These are phyloP conservation scores for Sus cebifrons DNA, from an alignment of 2,797 vertebrate species.

Conservation along the genomic window DNA sequence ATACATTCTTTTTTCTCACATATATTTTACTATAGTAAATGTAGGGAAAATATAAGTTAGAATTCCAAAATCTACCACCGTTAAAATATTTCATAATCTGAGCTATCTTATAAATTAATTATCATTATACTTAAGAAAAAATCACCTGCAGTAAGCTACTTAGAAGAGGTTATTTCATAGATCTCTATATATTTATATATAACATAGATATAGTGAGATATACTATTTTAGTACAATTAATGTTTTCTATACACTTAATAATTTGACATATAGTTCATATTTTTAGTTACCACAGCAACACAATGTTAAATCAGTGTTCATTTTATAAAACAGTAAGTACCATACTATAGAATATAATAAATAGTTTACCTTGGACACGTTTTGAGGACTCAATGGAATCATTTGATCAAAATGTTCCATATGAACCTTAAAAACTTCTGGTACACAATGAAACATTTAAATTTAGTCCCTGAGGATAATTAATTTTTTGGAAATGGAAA, in stretches of 20 bases:
- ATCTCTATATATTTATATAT: neutral
- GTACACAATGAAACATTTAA: neutral
- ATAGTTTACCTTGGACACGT: neutral
- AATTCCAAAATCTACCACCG: neutral
- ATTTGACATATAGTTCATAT: constrained; percentile 26
- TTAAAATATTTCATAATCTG: constrained; percentile 7
- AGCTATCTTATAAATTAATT: constrained; percentile 44
- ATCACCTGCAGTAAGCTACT: neutral
- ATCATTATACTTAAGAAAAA: neutral
- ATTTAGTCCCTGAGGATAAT: neutral
- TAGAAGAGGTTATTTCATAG: neutral
- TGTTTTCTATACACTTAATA: constrained; percentile 13
- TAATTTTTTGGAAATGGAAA: constrained; percentile 30
- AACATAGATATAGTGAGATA: neutral
- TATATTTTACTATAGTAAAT: neutral
- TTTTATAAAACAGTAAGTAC: constrained; percentile 50
- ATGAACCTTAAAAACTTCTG: constrained; percentile 24
- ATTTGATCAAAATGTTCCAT: neutral
- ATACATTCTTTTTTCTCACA: too few relatives aligned
- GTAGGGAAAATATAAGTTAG: neutral
- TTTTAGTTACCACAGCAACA: constrained; percentile 41
- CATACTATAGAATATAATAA: neutral
- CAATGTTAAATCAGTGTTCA: constrained; percentile 25
- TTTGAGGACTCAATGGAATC: constrained; percentile 8
- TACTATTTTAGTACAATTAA: constrained; percentile 61